Evolutionary conservation across 2,797 vertebrate species (phyloP), one percentile per base, ranked within the genome.

Genomic region (Scomberomorus guttatus): DNA sequence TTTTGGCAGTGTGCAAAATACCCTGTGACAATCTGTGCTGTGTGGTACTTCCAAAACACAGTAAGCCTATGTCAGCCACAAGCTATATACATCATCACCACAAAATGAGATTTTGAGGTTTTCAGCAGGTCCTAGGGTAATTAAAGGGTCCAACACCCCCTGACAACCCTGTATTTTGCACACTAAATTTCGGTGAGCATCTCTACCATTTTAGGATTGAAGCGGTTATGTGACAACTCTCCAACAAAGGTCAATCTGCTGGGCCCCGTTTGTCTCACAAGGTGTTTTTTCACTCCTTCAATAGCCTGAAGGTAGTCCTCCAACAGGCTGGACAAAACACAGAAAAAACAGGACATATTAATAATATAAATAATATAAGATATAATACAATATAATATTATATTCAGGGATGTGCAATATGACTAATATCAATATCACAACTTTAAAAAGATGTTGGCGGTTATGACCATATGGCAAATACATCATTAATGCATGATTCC

Each of bases 181-280:
- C 24, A 63, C 0, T 39, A 66, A 57, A 50, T 65, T 9, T 9
- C 3, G 13, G 13, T 32, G 69, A 73, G 78, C n/a, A 62, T 69
- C 37, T 46, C 0, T 86, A 99, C 98, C 98, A 99, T 99, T 85
- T 99, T 99, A 32, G 97, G 95, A 78, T 95, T 98, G 94, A 99
- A 98, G 77, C 95, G 97, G 85, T 96, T 97, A 0, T 99, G 97
- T 67, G 96, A 94, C 12, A 99, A 91, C 77, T 99, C 98, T 66
- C 98, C 98, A 0, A 99, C 94, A 29, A 99, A 99, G 39, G 96
- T 96, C 83, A 99, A 93, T 66, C 92, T 92, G 75, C 72, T 90
- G 25, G 97, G 96, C 6, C 96, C 94, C 0, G 97, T 97, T 75
- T 92, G 94, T 74, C 90, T 94, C 39, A 99, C 90, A 17, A 99